phyloP scores from a whole-genome alignment of 2,113 vertebrate species.

The Urocynchramus pylzowi region DNA sequence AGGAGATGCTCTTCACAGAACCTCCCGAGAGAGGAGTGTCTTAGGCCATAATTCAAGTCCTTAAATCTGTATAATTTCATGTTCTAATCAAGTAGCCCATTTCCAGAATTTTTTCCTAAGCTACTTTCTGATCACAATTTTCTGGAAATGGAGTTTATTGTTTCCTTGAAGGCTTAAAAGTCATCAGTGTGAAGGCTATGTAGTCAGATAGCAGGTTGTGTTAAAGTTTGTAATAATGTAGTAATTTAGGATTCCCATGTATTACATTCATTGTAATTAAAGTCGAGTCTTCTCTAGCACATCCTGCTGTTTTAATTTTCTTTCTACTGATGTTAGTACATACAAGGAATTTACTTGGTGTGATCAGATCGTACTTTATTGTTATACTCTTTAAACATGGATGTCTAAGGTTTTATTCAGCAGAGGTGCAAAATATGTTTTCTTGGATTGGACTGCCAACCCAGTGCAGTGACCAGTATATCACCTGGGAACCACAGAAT shows the following conservation, averaged over 20 bases:
- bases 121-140: background rate
- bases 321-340: background rate
- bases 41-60: background rate
- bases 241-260: background rate
- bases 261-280: background rate
- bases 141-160: background rate
- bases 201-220: background rate
- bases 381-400: background rate
- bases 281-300: background rate
- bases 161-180: constrained; percentile 2
- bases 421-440: background rate
- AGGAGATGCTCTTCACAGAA: background rate
- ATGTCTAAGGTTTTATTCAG: background rate
- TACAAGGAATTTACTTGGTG: background rate
- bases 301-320: background rate
- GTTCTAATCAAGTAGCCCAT: background rate
- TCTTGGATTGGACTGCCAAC: background rate
- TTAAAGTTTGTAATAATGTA: background rate
- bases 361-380: background rate
- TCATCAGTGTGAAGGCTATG: background rate
- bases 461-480: background rate
- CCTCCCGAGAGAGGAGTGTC: background rate
- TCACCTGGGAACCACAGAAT: background rate
- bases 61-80: background rate
- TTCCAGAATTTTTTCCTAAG: background rate